Conservation (phyloP, 2,797 vertebrate genomes). For the Anabacerthia variegaticeps region DNA sequence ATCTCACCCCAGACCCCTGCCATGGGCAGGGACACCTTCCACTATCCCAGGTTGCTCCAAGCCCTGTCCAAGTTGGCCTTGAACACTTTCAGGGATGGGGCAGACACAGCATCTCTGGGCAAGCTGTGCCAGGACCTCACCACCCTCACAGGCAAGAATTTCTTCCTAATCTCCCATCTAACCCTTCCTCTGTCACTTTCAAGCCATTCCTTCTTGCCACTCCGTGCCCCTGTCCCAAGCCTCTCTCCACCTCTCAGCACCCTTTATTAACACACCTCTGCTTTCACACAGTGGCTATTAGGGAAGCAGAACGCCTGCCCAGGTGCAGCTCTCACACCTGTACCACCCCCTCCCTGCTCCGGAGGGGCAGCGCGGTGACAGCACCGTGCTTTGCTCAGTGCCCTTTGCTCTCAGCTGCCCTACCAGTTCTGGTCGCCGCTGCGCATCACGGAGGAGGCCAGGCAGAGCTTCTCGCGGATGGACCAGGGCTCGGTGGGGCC, state of each 20-base stretch:
- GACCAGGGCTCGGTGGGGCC: constrained; percentile 96
- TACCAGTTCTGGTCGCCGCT: constrained; percentile 97
- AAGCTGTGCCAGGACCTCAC: not conserved
- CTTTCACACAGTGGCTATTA: rapidly evolving
- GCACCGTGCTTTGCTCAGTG: too few species aligned
- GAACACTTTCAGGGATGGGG: not conserved
- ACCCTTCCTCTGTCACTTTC: not conserved
- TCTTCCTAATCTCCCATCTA: not conserved
- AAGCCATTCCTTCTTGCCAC: not conserved
- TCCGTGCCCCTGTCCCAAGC: rapidly evolving
- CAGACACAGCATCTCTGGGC: not conserved
- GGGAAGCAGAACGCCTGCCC: rapidly evolving
- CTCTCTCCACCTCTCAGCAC: not conserved
- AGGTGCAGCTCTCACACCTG: rapidly evolving
- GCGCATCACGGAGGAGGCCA: constrained; percentile 97
- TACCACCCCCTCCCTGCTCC: rapidly evolving
- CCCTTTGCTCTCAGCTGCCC: too few species aligned
- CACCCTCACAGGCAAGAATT: not conserved
- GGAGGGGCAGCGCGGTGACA: not conserved
- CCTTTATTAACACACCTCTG: not conserved
- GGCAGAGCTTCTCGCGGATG: constrained; percentile 93
- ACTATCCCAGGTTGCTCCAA: not conserved
- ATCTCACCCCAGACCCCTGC: not conserved
- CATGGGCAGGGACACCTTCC: not conserved
- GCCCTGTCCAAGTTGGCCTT: rapidly evolving